Conservation (phyloP, 2,797 vertebrate species). For the Sebastes aleutianus region DNA sequence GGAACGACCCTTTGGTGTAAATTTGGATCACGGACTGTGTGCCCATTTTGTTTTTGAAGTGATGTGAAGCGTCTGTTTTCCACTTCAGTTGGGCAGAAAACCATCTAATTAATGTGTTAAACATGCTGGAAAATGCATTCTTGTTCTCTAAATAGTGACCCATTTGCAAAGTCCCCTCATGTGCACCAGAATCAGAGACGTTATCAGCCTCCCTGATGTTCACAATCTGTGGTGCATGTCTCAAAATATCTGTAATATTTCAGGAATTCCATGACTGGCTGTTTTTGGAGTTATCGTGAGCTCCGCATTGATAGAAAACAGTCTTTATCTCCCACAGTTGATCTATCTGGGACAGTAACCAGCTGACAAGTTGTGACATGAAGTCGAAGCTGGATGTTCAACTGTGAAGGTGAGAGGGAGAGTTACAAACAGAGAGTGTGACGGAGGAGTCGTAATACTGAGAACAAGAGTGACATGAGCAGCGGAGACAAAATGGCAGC, state of each 20-base stretch:
- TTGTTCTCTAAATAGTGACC: conserved; percentile 19
- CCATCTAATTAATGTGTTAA: conserved; percentile 36
- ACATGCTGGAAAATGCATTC: conserved; percentile 22
- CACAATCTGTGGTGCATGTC: not conserved
- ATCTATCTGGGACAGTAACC: not conserved
- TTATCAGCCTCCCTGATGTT: not conserved
- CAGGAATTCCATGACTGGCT: not conserved
- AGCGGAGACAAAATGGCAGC: conserved; percentile 32
- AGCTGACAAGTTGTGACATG: conserved; percentile 15
- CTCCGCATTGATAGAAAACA: not conserved
- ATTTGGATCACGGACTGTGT: not conserved
- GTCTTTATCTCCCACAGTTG: not conserved
- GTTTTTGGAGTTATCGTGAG: not conserved
- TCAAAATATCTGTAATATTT: not conserved
- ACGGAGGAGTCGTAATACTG: not conserved
- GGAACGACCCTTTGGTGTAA: not conserved
- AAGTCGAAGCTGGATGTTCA: not conserved
- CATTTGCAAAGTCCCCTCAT: conserved; percentile 18
- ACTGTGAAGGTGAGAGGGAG: not conserved
- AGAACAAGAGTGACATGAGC: not conserved
- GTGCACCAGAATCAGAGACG: not conserved
- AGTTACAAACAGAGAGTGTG: not conserved
- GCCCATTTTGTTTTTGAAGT: not conserved
- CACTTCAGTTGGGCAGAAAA: conserved; percentile 25
- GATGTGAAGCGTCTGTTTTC: conserved; percentile 21